Percentiles rank a stretch among this genome's conserved stretches.
phyloP scores from a whole-genome alignment of 1,140 invertebrate genomes.

The Leguminivora glycinivorella region DNA sequence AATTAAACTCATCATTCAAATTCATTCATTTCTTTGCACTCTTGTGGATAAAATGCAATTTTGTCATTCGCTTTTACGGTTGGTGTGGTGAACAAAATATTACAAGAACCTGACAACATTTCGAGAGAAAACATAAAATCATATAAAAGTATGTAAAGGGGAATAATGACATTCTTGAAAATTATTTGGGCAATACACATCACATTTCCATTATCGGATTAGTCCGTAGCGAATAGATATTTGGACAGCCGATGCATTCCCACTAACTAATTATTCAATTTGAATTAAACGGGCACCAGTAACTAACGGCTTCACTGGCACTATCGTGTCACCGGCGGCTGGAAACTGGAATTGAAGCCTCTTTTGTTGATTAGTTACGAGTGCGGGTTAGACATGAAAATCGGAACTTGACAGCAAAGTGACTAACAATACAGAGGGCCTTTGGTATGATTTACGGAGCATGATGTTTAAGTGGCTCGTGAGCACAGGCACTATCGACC shows the following conservation, averaged over 20 bases:
- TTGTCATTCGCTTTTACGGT: too few species aligned
- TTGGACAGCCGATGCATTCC: neutral
- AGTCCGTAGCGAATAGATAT: neutral
- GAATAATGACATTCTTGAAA: neutral
- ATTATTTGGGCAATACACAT: neutral
- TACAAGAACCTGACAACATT: too few species aligned
- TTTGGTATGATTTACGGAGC: slow-evolving; percentile 1
- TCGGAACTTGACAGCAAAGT: slow-evolving; percentile 5
- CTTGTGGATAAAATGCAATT: too few species aligned
- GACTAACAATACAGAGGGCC: slow-evolving; percentile 18
- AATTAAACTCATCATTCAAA: too few species aligned
- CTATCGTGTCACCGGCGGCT: neutral
- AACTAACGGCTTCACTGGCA: neutral
- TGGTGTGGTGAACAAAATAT: too few species aligned
- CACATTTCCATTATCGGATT: neutral
- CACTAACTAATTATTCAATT: slow-evolving; percentile 2
- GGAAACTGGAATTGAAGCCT: neutral
- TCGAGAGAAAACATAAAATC: too few species aligned
- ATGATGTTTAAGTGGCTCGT: neutral
- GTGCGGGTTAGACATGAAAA: neutral
- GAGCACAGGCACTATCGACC: neutral
- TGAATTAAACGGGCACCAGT: neutral
- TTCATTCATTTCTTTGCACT: too few species aligned
- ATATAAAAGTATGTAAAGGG: too few species aligned
- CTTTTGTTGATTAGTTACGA: neutral